A percentile compares a stretch with the other conserved stretches of the same genome.
These are phyloP conservation scores for Eretmochelys imbricata DNA, from an alignment of 2,113 vertebrate genomes.

Conservation along the genomic window DNA sequence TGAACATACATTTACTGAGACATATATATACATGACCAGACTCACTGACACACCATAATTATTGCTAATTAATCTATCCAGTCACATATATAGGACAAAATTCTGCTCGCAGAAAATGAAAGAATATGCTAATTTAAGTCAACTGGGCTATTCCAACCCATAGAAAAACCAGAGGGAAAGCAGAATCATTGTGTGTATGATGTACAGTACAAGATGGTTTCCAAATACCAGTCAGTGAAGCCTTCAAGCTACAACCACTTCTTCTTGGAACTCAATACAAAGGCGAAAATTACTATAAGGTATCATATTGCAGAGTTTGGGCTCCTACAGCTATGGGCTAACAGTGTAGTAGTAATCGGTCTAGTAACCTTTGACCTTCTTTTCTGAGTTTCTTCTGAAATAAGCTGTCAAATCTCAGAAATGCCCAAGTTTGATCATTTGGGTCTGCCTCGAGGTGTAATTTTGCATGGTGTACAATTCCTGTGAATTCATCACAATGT, in stretches of 20 bases:
- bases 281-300: constrained; percentile 19
- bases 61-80: background rate
- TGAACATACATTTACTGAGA: background rate
- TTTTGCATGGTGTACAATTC: constrained; percentile 52
- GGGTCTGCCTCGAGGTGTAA: constrained; percentile 40
- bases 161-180: background rate
- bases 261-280: constrained; percentile 22
- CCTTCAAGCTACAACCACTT: background rate
- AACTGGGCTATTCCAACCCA: background rate
- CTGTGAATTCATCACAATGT: constrained; percentile 53
- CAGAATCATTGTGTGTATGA: rapidly evolving
- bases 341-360: constrained; percentile 22
- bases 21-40: background rate
- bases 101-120: background rate
- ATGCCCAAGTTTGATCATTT: constrained; percentile 67
- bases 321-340: background rate
- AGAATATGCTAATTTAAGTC: background rate
- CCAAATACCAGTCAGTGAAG: background rate
- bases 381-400: constrained; percentile 51
- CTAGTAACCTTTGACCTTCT: constrained; percentile 58
- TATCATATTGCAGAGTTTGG: constrained; percentile 29
- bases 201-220: background rate
- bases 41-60: rapidly evolving
- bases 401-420: constrained; percentile 70
- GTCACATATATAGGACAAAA: rapidly evolving